These are phyloP conservation scores for Mantis religiosa DNA, from an alignment of 2,888 invertebrate genomes.

Conservation along the genomic window DNA sequence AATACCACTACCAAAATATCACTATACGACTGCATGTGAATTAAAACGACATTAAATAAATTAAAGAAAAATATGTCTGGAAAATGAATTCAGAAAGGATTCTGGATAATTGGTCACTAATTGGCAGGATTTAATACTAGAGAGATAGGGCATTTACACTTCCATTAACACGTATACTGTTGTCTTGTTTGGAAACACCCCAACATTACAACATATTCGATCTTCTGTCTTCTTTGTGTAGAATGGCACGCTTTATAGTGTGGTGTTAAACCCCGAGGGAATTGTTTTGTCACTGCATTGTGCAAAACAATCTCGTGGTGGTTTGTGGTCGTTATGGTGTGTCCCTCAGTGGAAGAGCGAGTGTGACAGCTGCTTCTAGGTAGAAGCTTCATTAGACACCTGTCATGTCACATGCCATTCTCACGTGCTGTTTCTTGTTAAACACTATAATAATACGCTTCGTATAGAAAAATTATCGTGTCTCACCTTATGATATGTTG, in stretches of 20 bases:
- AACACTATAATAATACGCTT: background rate
- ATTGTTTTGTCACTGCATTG: background rate
- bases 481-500: too few species aligned
- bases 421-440: background rate
- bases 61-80: too few species aligned
- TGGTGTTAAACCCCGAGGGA: background rate
- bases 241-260: background rate
- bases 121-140: too few species aligned
- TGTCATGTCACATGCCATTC: background rate
- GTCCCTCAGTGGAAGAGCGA: background rate
- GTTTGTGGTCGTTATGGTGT: background rate
- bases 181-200: too few species aligned
- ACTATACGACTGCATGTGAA: too few species aligned
- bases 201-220: background rate
- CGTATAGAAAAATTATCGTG: background rate
- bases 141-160: too few species aligned
- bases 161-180: too few species aligned
- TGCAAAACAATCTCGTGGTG: background rate
- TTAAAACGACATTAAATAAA: too few species aligned
- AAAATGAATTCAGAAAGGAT: too few species aligned
- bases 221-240: background rate
- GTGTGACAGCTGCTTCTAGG: background rate
- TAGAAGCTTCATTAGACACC: background rate
- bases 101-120: too few species aligned
- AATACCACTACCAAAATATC: too few species aligned